phyloP scores from a whole-genome alignment of 2,797 vertebrate genomes.

The Pampus argenteus region DNA sequence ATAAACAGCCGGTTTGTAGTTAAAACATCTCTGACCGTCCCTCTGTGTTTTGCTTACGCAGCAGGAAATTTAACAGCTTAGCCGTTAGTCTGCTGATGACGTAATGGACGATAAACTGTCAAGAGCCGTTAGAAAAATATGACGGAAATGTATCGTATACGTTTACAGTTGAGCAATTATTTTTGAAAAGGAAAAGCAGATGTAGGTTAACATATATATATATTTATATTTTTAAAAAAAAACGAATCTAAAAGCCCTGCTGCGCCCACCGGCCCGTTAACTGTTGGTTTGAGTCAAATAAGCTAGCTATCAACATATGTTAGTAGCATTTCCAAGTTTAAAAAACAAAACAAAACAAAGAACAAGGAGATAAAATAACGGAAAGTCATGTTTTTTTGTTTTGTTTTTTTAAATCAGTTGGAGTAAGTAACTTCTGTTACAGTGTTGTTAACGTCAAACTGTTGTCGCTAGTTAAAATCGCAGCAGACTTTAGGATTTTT shows the following conservation, averaged over 20 bases:
- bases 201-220: too few species aligned
- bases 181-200: background rate
- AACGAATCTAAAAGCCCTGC: background rate
- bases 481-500: constrained; percentile 64
- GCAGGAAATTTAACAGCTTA: constrained; percentile 63
- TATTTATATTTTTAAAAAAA: too few species aligned
- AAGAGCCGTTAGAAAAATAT: constrained; percentile 23
- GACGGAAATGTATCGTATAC: background rate
- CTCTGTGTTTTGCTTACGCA: constrained; percentile 63
- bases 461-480: constrained; percentile 23
- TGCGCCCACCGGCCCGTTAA: constrained; percentile 17
- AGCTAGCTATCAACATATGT: background rate
- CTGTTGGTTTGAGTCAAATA: constrained; percentile 1
- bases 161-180: background rate
- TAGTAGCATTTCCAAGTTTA: constrained; percentile 7
- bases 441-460: constrained; percentile 9
- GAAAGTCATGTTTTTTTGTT: too few species aligned
- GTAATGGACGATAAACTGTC: constrained; percentile 60
- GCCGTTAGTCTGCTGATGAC: constrained; percentile 60
- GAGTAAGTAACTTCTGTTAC: background rate
- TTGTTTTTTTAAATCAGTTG: too few species aligned
- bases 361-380: background rate
- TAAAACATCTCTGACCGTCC: background rate
- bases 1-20: background rate
- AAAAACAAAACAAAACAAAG: too few species aligned